These are phyloP conservation scores for Ptychochromis oligacanthus DNA, from an alignment of 2,113 vertebrate species.

Conservation along the genomic window DNA sequence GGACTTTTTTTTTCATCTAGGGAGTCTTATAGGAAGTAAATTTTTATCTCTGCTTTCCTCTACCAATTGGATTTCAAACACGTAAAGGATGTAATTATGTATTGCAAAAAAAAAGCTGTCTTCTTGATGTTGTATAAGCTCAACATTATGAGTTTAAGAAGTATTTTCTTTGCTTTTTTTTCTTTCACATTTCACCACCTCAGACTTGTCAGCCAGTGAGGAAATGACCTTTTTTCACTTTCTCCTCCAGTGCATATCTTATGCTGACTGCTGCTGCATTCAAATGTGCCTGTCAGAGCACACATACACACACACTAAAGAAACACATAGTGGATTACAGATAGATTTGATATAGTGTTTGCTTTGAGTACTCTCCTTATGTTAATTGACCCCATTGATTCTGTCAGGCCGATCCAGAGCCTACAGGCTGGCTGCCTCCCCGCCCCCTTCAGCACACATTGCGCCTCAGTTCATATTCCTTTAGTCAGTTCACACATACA, in stretches of 20 bases:
- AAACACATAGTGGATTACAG: slow-evolving; percentile 49
- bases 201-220: not conserved
- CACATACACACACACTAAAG: not conserved
- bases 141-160: not conserved
- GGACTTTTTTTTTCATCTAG: not conserved
- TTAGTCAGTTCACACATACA: slow-evolving; percentile 4
- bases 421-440: slow-evolving; percentile 3
- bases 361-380: slow-evolving; percentile 36
- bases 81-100: not conserved
- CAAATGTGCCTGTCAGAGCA: not conserved
- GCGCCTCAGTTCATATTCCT: slow-evolving; percentile 3
- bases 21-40: not conserved
- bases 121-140: not conserved
- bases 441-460: not conserved
- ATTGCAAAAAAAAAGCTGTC: not conserved
- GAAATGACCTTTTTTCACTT: slow-evolving; percentile 15
- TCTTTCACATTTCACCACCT: not conserved
- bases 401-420: slow-evolving; percentile 56
- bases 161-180: not conserved
- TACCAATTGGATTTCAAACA: not conserved
- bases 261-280: not conserved
- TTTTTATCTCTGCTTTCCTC: not conserved
- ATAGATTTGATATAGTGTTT: slow-evolving; percentile 67
- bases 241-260: not conserved
- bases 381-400: slow-evolving; percentile 71